Conservation (phyloP, 1,140 invertebrate species). For the Drosophila bifasciata region DNA sequence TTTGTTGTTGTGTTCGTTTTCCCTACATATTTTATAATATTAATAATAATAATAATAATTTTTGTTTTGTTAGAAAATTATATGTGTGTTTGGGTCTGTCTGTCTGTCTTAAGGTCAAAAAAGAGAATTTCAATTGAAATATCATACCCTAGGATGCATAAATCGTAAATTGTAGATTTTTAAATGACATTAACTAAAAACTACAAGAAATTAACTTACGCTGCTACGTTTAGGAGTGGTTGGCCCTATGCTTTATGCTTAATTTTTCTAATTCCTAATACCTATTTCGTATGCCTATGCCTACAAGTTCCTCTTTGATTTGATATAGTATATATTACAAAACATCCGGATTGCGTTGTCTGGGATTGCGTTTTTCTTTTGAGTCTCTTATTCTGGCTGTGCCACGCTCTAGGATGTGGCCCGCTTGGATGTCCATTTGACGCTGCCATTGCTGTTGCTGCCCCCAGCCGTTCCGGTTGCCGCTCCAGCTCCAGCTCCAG, state of each 20-base stretch:
- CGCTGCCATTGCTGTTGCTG: slow-evolving; percentile 14
- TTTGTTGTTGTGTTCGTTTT: no score
- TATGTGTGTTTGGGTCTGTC: slow-evolving; percentile 24
- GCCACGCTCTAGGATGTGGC: background rate
- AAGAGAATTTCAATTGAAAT: slow-evolving; percentile 49
- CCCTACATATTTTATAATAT: no score
- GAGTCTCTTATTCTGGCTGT: no score
- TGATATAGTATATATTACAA: slow-evolving; percentile 53
- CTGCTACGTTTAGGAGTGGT: slow-evolving; percentile 17
- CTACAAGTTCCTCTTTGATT: slow-evolving; percentile 36
- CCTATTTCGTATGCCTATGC: slow-evolving; percentile 32
- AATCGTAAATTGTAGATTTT: slow-evolving; percentile 41
- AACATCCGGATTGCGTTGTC: slow-evolving; percentile 11
- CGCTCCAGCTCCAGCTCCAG: background rate
- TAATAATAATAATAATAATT: no score
- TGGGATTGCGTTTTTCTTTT: background rate
- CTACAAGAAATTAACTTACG: slow-evolving; percentile 61
- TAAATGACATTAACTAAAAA: slow-evolving; percentile 17
- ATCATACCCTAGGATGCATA: slow-evolving; percentile 30
- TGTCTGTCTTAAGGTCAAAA: slow-evolving; percentile 25
- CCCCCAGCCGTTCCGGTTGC: background rate
- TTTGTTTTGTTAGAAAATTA: no score
- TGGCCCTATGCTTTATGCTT: background rate
- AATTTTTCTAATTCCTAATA: no score
- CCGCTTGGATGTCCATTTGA: slow-evolving; percentile 29